A percentile compares a stretch with the other conserved stretches of the same genome.
Conservation (phyloP, 2,888 invertebrate genomes). For the Gisinianus flammeolus region DNA sequence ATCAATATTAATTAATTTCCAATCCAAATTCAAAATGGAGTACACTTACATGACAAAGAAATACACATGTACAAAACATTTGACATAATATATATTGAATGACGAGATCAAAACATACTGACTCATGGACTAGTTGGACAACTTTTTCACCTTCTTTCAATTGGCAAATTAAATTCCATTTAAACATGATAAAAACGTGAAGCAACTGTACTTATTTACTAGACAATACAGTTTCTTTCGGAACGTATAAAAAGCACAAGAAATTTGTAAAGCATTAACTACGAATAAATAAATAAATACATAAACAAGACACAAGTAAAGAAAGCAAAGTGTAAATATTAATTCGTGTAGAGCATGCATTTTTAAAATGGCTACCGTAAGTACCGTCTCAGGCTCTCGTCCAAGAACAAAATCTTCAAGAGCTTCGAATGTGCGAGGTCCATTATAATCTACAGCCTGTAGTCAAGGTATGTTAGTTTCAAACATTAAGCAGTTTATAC, state of each 20-base stretch:
- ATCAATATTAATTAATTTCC: background rate
- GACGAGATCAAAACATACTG: no score
- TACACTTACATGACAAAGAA: conserved; percentile 32
- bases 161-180: no score
- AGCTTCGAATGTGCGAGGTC: conserved; percentile 63
- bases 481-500: conserved; percentile 25
- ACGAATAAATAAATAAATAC: no score
- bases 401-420: conserved; percentile 61
- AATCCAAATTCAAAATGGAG: background rate
- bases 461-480: background rate
- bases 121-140: no score
- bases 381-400: conserved; percentile 14
- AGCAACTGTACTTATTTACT: no score
- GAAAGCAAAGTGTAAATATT: no score
- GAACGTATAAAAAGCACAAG: background rate
- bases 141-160: no score
- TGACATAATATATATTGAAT: background rate
- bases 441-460: conserved; percentile 63
- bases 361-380: background rate
- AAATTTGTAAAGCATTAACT: background rate
- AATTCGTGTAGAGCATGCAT: no score
- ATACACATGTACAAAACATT: background rate
- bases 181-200: no score
- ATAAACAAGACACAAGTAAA: background rate
- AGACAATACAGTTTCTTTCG: no score